Base-by-base conservation (phyloP, 2,797 vertebrate species). In the Arctocebus calabarensis region DNA sequence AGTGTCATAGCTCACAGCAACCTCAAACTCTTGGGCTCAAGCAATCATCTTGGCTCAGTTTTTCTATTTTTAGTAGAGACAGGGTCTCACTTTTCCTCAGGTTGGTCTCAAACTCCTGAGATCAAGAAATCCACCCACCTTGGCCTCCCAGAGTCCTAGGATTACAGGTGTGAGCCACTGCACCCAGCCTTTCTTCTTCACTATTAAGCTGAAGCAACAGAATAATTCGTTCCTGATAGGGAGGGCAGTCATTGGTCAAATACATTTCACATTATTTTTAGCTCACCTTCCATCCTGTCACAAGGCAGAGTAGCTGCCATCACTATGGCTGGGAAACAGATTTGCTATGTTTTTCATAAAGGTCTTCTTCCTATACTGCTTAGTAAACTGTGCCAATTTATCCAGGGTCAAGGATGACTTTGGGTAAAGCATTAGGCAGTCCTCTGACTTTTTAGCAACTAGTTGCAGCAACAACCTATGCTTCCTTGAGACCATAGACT, bases 231-330 rank as follows among this genome's bases (percentile, higher is more conserved):
- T 96, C 45, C n/a, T 84, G 59, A 37, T 55, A 32, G 37, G 12
- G 77, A 93, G 11, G 71, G 14, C 43, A 59, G 64, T 71, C 32
- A 90, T 92, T 52, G 22, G 57, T 74, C 87, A 96, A 87, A 93
- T 37, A 81, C 73, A 86, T 81, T 83, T 75, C 19, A 23, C 55
- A 34, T 93, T 94, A 90, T 88, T 94, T 95, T 96, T 88, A 90
- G 62, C 78, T 85, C 19, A 10, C 79, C 16, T 66, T 90, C 37
- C 17, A 70, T 91, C n/a, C 52, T 48, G 62, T 90, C 52, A 74
- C 34, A 78, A 75, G 32, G 48, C 23, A 84, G 29, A 94, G 90
- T 84, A 88, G 45, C 55, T 79, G 29, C 59, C 66, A 62, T 85
- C 34, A 83, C 25, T 73, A 9, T 83, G 59, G 5, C 14, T 94